A percentile compares a stretch with the other conserved stretches of the same genome.
phyloP scores from a whole-genome alignment of 2,888 invertebrate species.

The Campopleginae sp. region DNA sequence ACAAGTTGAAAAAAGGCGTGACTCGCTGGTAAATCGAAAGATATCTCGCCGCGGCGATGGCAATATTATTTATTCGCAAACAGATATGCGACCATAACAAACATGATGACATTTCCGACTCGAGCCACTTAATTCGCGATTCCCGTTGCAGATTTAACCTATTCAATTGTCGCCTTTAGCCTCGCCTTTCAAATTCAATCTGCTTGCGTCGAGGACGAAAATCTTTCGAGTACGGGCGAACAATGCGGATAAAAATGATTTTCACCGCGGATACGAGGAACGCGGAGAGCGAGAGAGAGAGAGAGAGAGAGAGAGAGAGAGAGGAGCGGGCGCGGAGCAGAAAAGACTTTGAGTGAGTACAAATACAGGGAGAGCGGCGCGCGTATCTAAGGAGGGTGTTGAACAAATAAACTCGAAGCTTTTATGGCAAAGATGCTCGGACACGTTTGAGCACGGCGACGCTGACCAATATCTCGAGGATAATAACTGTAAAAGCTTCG shows the following conservation, averaged over 20 bases:
- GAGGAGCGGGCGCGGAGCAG: not conserved
- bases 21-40: not conserved
- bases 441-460: slow-evolving; percentile 69
- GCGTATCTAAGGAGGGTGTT: slow-evolving; percentile 70
- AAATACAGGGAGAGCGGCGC: slow-evolving; percentile 23
- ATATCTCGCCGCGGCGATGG: not conserved
- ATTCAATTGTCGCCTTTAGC: no score
- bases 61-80: slow-evolving; percentile 12
- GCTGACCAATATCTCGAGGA: slow-evolving; percentile 76
- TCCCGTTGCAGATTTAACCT: no score
- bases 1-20: not conserved
- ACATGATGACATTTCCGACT: no score
- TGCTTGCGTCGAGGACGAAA: not conserved
- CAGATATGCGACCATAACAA: no score
- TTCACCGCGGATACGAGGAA: no score
- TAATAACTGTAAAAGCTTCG: slow-evolving; percentile 82
- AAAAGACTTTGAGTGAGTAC: slow-evolving; percentile 11
- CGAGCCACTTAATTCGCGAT: no score
- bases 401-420: slow-evolving; percentile 79
- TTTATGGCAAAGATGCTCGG: slow-evolving; percentile 79
- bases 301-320: no score
- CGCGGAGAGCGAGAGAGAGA: no score
- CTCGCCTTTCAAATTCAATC: no score
- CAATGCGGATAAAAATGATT: slow-evolving; percentile 17
- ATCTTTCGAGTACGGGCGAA: not conserved